A percentile compares a stretch with the other conserved stretches of the same genome.
Evolutionary conservation across 2,888 invertebrate species (phyloP).

Genomic region (Ypsolopha scabrella): DNA sequence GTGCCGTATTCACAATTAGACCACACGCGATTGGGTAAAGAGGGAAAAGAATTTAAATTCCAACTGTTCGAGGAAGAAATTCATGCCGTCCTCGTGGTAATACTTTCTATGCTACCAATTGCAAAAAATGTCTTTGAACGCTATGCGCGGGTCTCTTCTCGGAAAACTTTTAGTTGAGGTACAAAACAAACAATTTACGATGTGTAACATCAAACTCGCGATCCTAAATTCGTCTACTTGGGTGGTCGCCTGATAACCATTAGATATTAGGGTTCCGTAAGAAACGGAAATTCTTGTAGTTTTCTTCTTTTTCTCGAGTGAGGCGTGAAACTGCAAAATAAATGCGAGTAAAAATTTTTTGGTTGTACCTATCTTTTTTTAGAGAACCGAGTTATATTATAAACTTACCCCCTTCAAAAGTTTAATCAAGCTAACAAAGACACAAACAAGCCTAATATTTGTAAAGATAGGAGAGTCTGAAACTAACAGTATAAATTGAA

Average conservation of each 20-base stretch:
- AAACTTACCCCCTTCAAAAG: too few species aligned
- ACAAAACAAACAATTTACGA: constrained; percentile 50
- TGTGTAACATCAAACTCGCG: constrained; percentile 54
- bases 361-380: too few species aligned
- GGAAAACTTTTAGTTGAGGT: constrained; percentile 44
- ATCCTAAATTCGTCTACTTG: constrained; percentile 52
- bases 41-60: constrained; percentile 60
- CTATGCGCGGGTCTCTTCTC: constrained; percentile 49
- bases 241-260: constrained; percentile 56
- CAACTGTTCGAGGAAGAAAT: constrained; percentile 54
- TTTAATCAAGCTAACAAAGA: too few species aligned
- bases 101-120: constrained; percentile 52
- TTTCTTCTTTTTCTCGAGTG: too few species aligned
- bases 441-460: too few species aligned
- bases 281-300: too few species aligned
- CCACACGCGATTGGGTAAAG: constrained; percentile 62
- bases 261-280: constrained; percentile 42
- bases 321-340: too few species aligned
- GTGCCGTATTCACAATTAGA: constrained; percentile 54
- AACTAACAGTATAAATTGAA: too few species aligned
- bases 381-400: too few species aligned
- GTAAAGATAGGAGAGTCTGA: too few species aligned
- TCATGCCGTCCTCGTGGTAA: constrained; percentile 46
- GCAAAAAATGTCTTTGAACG: constrained; percentile 57
- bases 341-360: too few species aligned